Percentiles rank a stretch among this genome's conserved stretches.
Conservation (phyloP, 1,140 invertebrate species). For the Microplitis mediator region DNA sequence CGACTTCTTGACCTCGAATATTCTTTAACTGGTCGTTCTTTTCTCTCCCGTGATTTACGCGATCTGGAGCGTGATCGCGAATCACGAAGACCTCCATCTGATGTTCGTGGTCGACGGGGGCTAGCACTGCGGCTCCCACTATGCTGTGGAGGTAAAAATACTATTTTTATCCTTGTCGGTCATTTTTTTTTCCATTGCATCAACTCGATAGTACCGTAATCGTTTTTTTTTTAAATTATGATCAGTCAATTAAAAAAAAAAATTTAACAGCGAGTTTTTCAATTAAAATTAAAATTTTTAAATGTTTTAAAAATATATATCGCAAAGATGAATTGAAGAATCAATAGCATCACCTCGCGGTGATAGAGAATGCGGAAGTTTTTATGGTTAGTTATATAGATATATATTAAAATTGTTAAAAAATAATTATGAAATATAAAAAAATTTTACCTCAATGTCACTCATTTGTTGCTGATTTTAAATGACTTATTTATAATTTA, state of each 20-base stretch:
- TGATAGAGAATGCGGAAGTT: neutral
- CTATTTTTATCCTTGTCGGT: too few species aligned
- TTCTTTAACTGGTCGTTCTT: slow-evolving; percentile 49
- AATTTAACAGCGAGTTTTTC: neutral
- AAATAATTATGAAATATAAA: too few species aligned
- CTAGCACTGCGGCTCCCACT: slow-evolving; percentile 54
- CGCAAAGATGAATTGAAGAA: slow-evolving; percentile 56
- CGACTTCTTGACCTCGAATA: slow-evolving; percentile 57
- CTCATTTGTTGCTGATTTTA: neutral
- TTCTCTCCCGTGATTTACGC: slow-evolving; percentile 50
- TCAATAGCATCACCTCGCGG: neutral
- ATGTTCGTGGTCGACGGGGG: slow-evolving; percentile 44
- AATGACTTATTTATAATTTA: neutral
- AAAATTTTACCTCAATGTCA: slow-evolving; percentile 5
- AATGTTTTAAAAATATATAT: slow-evolving; percentile 22
- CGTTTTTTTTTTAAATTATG: too few species aligned
- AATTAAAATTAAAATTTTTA: too few species aligned
- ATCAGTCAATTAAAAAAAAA: neutral
- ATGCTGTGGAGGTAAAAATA: slow-evolving; percentile 35
- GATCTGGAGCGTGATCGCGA: slow-evolving; percentile 55
- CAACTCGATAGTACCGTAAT: too few species aligned
- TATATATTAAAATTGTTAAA: neutral
- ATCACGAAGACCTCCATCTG: slow-evolving; percentile 47
- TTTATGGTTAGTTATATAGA: neutral
- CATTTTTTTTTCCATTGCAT: too few species aligned